Percentiles rank a stretch among this genome's conserved stretches.
phyloP scores from a whole-genome alignment of 2,888 invertebrate genomes.

The Aproaerema taeniolella region DNA sequence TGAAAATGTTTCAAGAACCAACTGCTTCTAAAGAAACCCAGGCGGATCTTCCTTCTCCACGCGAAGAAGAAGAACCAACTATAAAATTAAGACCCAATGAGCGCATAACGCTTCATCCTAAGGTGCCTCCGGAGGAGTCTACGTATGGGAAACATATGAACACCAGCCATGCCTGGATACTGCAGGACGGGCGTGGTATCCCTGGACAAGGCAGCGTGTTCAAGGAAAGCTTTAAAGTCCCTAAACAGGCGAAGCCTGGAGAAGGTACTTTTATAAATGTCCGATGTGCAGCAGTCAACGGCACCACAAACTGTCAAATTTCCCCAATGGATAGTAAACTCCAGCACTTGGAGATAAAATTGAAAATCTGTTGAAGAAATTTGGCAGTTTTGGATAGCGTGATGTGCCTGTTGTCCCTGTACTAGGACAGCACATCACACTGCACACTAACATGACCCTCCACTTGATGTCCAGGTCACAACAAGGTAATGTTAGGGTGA shows the following conservation, averaged over 20 bases:
- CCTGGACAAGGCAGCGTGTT: constrained; percentile 58
- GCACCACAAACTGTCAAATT: too few species aligned
- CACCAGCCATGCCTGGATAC: constrained; percentile 62
- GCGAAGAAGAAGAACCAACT: constrained; percentile 37
- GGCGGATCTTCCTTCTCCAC: constrained; percentile 52
- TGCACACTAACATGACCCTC: too few species aligned
- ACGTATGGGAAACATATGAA: constrained; percentile 57
- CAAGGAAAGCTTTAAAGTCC: constrained; percentile 44
- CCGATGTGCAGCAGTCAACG: too few species aligned
- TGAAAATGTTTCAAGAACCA: constrained; percentile 2
- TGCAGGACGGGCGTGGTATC: constrained; percentile 58
- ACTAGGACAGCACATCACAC: too few species aligned
- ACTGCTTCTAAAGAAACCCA: constrained; percentile 41
- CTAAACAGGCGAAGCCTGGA: constrained; percentile 37
- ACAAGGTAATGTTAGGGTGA: too few species aligned
- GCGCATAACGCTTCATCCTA: constrained; percentile 53
- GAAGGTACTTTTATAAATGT: too few species aligned
- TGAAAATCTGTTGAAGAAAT: too few species aligned
- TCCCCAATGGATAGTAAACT: too few species aligned
- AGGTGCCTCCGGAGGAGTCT: constrained; percentile 58
- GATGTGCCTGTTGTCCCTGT: too few species aligned
- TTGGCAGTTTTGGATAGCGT: too few species aligned
- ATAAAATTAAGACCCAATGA: constrained; percentile 57
- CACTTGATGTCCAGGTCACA: too few species aligned
- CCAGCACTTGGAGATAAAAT: too few species aligned